A percentile compares a stretch with the other conserved stretches of the same genome.
Conservation (phyloP, 2,113 vertebrate genomes). For the Panthera tigris region DNA sequence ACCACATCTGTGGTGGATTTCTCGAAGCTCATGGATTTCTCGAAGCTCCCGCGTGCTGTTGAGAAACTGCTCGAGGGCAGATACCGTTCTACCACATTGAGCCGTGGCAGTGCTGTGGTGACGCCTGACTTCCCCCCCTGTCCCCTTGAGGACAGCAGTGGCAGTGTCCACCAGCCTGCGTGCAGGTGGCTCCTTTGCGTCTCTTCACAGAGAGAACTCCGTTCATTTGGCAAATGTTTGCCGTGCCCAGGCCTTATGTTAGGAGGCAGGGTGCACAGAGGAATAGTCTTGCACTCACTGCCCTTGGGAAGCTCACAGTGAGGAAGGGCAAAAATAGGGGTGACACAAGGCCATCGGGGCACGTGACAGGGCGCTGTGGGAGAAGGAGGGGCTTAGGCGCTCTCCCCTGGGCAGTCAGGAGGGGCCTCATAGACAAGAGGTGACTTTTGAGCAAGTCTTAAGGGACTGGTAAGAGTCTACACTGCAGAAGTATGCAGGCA, state of each 20-base stretch:
- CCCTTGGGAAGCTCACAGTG: background rate
- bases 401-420: background rate
- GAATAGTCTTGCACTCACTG: background rate
- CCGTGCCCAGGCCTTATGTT: background rate
- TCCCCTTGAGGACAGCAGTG: conserved; percentile 17
- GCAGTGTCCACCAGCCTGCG: background rate
- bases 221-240: background rate
- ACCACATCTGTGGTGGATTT: background rate
- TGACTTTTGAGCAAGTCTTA: background rate
- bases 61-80: conserved; percentile 18
- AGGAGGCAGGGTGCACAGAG: background rate
- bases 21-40: background rate
- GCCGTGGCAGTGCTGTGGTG: background rate
- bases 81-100: background rate
- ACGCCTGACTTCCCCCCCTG: background rate
- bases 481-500: background rate
- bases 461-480: background rate
- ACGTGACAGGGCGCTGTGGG: background rate
- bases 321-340: background rate
- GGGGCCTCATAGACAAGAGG: background rate
- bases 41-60: background rate
- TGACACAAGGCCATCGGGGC: background rate
- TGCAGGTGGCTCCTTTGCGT: background rate
- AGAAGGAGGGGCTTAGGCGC: background rate
- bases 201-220: background rate